Percentiles rank a stretch among this genome's conserved stretches.
Evolutionary conservation across 2,113 vertebrate genomes (phyloP).

Genomic region (Salvator merianae): DNA sequence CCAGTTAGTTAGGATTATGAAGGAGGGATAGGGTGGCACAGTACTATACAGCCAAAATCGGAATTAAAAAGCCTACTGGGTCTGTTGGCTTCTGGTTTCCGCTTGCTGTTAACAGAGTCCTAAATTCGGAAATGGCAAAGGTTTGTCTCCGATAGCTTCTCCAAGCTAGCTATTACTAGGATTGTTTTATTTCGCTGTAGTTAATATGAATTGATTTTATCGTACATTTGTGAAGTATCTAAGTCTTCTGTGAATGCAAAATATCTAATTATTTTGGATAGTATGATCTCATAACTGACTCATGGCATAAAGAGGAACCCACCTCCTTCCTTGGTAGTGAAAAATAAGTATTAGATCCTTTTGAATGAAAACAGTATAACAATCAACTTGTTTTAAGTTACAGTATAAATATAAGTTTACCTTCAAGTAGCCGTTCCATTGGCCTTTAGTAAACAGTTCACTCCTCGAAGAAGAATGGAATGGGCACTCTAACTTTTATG

Average conservation of each 20-base stretch:
- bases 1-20: slow-evolving; percentile 3
- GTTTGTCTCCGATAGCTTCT: not conserved
- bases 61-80: not conserved
- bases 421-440: not conserved
- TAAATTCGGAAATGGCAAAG: not conserved
- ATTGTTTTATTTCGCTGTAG: not conserved
- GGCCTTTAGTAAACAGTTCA: not conserved
- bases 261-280: not conserved
- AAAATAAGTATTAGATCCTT: not conserved
- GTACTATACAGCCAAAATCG: not conserved
- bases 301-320: not conserved
- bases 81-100: not conserved
- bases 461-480: too few species aligned
- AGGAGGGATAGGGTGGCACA: not conserved
- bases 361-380: not conserved
- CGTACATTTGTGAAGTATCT: not conserved
- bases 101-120: not conserved
- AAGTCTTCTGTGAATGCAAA: not conserved
- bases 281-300: not conserved
- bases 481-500: too few species aligned
- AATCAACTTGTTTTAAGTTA: not conserved
- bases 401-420: not conserved
- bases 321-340: too few species aligned
- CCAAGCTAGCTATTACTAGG: not conserved
- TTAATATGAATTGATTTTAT: not conserved